Evolutionary conservation across 2,888 invertebrate genomes (phyloP).

Genomic region (Dioctria rufipes): DNA sequence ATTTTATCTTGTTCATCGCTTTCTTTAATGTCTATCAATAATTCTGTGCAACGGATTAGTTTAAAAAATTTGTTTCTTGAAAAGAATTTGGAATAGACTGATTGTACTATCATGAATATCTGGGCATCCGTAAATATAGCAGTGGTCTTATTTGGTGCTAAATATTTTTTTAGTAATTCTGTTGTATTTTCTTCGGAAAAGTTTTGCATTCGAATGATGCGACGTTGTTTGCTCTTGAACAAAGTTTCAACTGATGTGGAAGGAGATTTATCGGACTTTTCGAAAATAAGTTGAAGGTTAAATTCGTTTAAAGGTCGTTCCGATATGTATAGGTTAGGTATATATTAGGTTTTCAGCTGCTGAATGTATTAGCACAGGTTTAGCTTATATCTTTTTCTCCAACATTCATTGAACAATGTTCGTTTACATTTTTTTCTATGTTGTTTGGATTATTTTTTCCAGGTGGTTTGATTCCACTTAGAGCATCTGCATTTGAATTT

Average conservation of each 20-base stretch:
- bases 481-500: slow-evolving; percentile 59
- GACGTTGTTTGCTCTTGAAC: slow-evolving; percentile 16
- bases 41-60: slow-evolving; percentile 8
- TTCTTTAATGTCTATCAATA: neutral
- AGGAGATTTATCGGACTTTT: slow-evolving; percentile 12
- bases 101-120: slow-evolving; percentile 10
- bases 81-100: slow-evolving; percentile 22
- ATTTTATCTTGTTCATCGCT: neutral
- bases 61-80: slow-evolving; percentile 41
- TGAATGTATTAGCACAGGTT: slow-evolving; percentile 27
- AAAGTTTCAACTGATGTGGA: slow-evolving; percentile 15
- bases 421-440: neutral
- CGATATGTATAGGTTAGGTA: slow-evolving; percentile 16
- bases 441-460: neutral
- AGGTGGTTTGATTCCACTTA: slow-evolving; percentile 25
- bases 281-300: too few relatives aligned
- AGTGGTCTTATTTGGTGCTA: too few relatives aligned
- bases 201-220: slow-evolving; percentile 6
- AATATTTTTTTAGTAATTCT: neutral
- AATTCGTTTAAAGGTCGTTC: slow-evolving; percentile 48
- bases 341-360: slow-evolving; percentile 30
- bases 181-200: slow-evolving; percentile 34
- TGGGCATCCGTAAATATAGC: too few relatives aligned
- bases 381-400: too few relatives aligned
- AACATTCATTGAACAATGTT: neutral